These are phyloP conservation scores for Furnarius figulus DNA, from an alignment of 2,113 vertebrate species.

Conservation along the genomic window DNA sequence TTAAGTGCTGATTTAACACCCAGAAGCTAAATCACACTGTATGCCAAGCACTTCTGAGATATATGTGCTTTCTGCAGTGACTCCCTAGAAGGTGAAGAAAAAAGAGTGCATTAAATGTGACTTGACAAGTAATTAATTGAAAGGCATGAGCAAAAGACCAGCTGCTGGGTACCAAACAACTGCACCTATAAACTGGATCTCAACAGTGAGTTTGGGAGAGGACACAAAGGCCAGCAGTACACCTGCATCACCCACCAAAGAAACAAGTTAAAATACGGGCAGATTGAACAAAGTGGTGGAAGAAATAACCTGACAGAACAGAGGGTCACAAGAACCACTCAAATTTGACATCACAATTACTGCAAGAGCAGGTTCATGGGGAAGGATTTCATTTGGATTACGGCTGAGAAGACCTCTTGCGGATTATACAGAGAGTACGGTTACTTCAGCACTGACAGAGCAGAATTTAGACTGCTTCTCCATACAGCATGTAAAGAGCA, in stretches of 20 bases:
- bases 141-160: not conserved
- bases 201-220: not conserved
- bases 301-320: not conserved
- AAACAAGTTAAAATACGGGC: not conserved
- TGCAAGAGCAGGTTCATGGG: not conserved
- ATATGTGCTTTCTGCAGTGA: not conserved
- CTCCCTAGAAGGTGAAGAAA: not conserved
- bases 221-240: not conserved
- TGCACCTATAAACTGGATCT: not conserved
- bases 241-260: fast-evolving
- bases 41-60: not conserved
- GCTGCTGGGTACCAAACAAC: not conserved
- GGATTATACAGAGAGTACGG: not conserved
- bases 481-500: not conserved
- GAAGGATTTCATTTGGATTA: not conserved
- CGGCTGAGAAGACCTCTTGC: not conserved
- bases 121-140: not conserved
- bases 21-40: not conserved
- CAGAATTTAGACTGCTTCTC: not conserved
- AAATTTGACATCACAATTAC: not conserved
- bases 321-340: not conserved
- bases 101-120: not conserved
- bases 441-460: not conserved
- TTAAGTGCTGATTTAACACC: not conserved
- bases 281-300: not conserved